Conservation (phyloP, 2,888 invertebrate genomes). For the Synergus itoensis region DNA sequence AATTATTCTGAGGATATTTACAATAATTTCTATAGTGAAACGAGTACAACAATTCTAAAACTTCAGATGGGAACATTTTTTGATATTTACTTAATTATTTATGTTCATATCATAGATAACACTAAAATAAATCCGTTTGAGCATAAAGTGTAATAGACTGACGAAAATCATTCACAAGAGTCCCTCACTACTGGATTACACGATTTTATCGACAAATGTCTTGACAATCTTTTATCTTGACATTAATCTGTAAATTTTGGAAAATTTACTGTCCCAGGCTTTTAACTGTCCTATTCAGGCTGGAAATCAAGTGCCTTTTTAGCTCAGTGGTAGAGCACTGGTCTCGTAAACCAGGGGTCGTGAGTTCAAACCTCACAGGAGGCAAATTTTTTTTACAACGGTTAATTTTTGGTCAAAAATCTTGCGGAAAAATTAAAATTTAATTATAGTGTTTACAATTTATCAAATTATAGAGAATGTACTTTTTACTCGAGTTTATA, state of each 20-base stretch:
- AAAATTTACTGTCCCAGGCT: conserved; percentile 45
- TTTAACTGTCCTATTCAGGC: conserved; percentile 37
- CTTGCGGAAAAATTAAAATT: not conserved
- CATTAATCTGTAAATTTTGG: conserved; percentile 39
- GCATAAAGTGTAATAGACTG: not conserved
- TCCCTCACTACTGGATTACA: not conserved
- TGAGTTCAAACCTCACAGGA: conserved; percentile 93
- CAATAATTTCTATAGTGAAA: not conserved
- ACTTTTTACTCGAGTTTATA: not conserved
- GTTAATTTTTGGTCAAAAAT: not conserved
- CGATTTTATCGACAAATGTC: not conserved
- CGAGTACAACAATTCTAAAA: not conserved
- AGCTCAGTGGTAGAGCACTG: conserved; percentile 93
- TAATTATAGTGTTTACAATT: not conserved
- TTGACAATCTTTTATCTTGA: conserved; percentile 12
- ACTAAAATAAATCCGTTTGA: not conserved
- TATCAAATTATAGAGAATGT: not conserved
- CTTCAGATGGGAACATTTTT: not conserved
- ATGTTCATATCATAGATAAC: not conserved
- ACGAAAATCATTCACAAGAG: not conserved
- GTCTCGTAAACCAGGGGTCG: conserved; percentile 94
- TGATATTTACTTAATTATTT: not conserved
- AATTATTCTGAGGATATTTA: not conserved
- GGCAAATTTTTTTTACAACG: conserved; percentile 78
- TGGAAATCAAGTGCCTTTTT: conserved; percentile 81